Evolutionary conservation across 2,888 invertebrate genomes (phyloP), one percentile per base, ranked within the genome.

Genomic region (Campoletis raptor): DNA sequence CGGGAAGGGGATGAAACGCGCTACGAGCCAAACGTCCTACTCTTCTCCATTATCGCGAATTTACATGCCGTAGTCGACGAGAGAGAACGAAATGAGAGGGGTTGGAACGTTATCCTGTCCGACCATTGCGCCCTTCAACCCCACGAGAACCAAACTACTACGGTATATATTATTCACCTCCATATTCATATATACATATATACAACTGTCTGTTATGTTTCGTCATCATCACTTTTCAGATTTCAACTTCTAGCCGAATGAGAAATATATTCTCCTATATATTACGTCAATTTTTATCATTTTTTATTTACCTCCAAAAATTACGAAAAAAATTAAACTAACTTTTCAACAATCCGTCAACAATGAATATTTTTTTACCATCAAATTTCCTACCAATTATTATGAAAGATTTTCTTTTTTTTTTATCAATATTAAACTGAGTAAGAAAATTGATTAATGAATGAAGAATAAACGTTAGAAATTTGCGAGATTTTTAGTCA

Each of bases 41-140:
- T 91, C 87, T 87, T 84, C 88, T 90, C 92, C 91, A 93, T 93
- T 93, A 94, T 94, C 93, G 92, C 91, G 92, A 94, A 94, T 94
- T 94, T 94, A 93, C 93, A 94, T 93, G 92, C 92, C 91, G 87
- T 87, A 89, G 86, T 85, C 77, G 82, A 78, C 74, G 85, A 72
- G 78, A 67, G 73, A 76, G 76, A 67, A 81, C 66, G 83, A 72
- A 89, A 89, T 80, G 87, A 81, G 85, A 78, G 86, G 90, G 83
- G 88, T 85, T 86, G 81, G 48, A 82, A 81, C 81, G 82, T 76
- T 85, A 84, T 79, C 77, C 77, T 70, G 72, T 80, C 82, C 73
- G 40, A 77, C 74, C 70, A 77, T 36, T 70, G 36, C 74, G n/a
- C 66, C 78, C 36, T 66, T 72, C 69, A 37, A 57, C 79, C 85